Conservation (phyloP, 2,888 invertebrate species). For the Dasysyrphus tricinctus region DNA sequence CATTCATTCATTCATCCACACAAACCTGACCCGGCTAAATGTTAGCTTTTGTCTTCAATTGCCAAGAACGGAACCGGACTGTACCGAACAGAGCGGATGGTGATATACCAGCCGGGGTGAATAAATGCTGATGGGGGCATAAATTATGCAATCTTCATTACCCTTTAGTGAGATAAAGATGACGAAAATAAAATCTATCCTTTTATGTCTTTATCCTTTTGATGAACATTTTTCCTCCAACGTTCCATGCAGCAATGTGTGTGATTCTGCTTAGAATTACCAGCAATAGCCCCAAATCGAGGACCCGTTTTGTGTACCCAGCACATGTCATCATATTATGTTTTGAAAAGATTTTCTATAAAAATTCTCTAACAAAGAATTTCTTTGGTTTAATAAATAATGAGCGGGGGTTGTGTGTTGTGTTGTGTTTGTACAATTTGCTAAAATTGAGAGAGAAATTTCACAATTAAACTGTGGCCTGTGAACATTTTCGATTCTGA, state of each 20-base stretch:
- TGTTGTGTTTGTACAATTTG: constrained; percentile 70
- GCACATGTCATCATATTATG: constrained; percentile 73
- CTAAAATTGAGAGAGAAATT: constrained; percentile 75
- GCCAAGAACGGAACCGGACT: constrained; percentile 44
- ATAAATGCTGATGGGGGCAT: constrained; percentile 77
- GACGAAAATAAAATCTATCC: constrained; percentile 73
- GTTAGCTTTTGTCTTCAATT: constrained; percentile 61
- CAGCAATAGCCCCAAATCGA: constrained; percentile 76
- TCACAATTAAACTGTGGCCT: constrained; percentile 74
- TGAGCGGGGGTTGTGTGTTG: constrained; percentile 49
- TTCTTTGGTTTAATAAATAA: constrained; percentile 73
- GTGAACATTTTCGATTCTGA: constrained; percentile 68
- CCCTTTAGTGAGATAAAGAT: constrained; percentile 77
- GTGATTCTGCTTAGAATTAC: constrained; percentile 75
- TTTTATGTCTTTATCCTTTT: constrained; percentile 76
- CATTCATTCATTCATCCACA: constrained; percentile 50
- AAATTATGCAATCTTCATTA: constrained; percentile 83
- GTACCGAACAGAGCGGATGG: neutral
- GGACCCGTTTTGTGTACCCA: constrained; percentile 64
- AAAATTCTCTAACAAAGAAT: constrained; percentile 74
- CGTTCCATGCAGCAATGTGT: constrained; percentile 45
- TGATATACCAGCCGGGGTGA: constrained; percentile 9
- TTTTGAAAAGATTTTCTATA: constrained; percentile 74
- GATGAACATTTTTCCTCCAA: constrained; percentile 69
- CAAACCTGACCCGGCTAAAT: constrained; percentile 47